phyloP scores from a whole-genome alignment of 2,797 vertebrate species.

The Adrianichthys oophorus region DNA sequence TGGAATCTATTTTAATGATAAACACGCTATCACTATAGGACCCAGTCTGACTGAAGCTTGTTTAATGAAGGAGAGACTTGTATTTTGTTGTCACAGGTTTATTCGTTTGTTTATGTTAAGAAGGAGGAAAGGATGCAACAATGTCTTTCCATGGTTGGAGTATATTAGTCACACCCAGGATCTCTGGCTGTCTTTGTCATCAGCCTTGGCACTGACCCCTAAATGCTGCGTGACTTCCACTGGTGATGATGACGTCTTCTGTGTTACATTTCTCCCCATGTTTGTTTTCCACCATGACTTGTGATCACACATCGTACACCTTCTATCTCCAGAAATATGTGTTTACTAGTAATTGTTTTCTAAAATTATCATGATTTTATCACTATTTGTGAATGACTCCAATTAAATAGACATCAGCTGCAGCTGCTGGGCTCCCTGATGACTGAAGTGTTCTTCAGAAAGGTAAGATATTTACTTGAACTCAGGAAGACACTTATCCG shows the following conservation, averaged over 20 bases:
- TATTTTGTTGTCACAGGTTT: conserved; percentile 23
- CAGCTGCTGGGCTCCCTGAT: conserved; percentile 5
- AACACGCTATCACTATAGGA: too few species aligned
- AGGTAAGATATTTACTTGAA: neutral
- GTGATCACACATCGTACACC: conserved; percentile 28
- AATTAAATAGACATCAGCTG: conserved; percentile 14
- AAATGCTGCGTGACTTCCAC: conserved; percentile 61
- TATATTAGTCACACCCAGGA: conserved; percentile 60
- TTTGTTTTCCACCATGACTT: conserved; percentile 33
- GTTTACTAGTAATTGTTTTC: conserved; percentile 2
- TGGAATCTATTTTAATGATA: too few species aligned
- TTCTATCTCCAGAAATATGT: conserved; percentile 15
- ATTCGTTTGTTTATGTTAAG: conserved; percentile 57
- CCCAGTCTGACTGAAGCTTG: too few species aligned
- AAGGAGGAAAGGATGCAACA: conserved; percentile 37
- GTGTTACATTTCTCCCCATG: conserved; percentile 58
- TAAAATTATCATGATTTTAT: neutral
- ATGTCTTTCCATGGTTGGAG: conserved; percentile 42
- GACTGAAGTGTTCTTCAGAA: neutral
- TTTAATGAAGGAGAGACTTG: too few species aligned
- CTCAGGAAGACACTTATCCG: neutral
- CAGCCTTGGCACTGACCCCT: conserved; percentile 71
- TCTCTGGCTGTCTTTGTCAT: conserved; percentile 44
- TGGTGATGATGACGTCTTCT: conserved; percentile 52
- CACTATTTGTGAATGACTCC: conserved; percentile 1